Conservation (phyloP, 2,113 vertebrate species). For the Ochotona curzoniae region DNA sequence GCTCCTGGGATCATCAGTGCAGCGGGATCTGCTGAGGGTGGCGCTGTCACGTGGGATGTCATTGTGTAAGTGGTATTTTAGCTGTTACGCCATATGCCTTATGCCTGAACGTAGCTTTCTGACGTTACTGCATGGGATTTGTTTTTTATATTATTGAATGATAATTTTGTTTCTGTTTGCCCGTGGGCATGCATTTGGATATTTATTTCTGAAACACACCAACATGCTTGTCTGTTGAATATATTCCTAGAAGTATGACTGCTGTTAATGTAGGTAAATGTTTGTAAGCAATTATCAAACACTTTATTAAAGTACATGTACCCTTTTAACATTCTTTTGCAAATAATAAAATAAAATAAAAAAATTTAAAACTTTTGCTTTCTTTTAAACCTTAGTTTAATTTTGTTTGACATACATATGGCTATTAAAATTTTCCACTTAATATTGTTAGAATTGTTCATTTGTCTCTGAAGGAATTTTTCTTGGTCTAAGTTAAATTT, state of each 20-base stretch:
- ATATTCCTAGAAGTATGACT: background rate
- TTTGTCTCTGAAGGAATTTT: background rate
- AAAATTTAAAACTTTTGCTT: too few relatives aligned
- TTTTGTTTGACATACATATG: too few relatives aligned
- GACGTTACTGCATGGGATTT: background rate
- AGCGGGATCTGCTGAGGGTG: too few relatives aligned
- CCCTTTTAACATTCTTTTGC: background rate
- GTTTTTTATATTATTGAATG: background rate
- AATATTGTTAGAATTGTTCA: background rate
- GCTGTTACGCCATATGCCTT: too few relatives aligned
- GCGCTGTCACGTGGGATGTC: too few relatives aligned
- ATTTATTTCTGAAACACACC: background rate
- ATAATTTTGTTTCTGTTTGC: background rate
- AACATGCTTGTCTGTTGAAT: background rate
- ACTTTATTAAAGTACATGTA: background rate
- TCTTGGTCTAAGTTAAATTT: constrained; percentile 8
- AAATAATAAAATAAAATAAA: too few relatives aligned
- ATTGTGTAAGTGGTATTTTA: too few relatives aligned
- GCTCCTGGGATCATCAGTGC: too few relatives aligned
- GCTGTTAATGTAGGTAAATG: background rate
- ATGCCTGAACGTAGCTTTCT: too few relatives aligned
- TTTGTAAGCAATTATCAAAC: background rate
- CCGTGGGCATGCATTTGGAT: background rate
- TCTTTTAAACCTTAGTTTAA: too few relatives aligned
- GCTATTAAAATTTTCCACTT: background rate